Base-by-base conservation (phyloP, 1,140 invertebrate genomes). In the Semibalanus balanoides region DNA sequence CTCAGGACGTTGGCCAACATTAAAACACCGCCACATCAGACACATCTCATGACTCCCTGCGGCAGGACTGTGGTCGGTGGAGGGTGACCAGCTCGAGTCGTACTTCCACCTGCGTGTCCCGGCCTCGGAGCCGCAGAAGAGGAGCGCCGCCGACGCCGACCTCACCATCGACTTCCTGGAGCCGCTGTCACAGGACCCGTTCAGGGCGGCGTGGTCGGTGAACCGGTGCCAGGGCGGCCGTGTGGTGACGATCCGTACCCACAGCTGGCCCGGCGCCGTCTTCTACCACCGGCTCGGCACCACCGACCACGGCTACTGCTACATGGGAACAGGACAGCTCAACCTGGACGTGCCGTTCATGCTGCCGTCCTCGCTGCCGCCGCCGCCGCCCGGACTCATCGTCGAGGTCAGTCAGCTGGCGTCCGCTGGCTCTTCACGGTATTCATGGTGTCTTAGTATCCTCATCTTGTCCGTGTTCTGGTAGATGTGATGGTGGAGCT, bases 301-400 rank as follows among this genome's bases (percentile, higher is more conserved):
- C 28, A 74, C 31, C 28, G 64, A 74, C 27, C 64, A 73, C 77
- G 77, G 77, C 31, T 74, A 28, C 40, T 31, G 31, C 75, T 78
- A 78, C 31, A 29, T 78, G 30, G 77, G 77, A 5, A 31, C 69
- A 5, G 77, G 77, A 11, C 51, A 72, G 35, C 75, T 78, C 31
- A 74, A 78, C 35, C 43, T 78, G n/a, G 77, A 78, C 69, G 30
- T 78, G 19, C 77, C 77, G 19, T 78, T 78, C 70, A 78, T 78
- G 71, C 35, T 78, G 40, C 35, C 70, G n/a, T 72, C 70, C 11
- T 11, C 70, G 25, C 22, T 1, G 22, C 51, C 51, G 51, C 51
- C 51, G 51, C 51, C 51, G 51, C 51, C 51, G 51, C 51, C 51
- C 22, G 51, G 51, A 25, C 51, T 64, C 51, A 19, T 64, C 22